Base-by-base conservation (phyloP, 2,888 invertebrate species). In the Iselma pallidipennis region DNA sequence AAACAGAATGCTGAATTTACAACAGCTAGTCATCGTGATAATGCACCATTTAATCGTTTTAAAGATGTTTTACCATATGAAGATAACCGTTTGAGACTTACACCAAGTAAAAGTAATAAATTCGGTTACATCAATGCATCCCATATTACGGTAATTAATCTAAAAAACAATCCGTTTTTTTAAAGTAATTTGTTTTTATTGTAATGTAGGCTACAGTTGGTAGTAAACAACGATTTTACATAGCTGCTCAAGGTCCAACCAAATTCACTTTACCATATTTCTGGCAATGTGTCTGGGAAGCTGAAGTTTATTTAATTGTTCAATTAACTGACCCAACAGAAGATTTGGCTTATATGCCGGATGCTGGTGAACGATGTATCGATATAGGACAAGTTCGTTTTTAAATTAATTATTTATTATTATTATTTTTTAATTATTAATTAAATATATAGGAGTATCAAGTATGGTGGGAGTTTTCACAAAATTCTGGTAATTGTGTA, bases 81-180 rank as follows among this genome's bases (percentile, higher is more conserved):
- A 75, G 94, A 94, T 76, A 96, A 94, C 79, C 82, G 96, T 54
- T 91, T 96, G 31, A 85, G 91, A 63, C 82, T 96, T 21, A 89
- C 89, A n/a, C 92, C 95, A 5, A 87, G 90, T 9, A 89, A 91
- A 74, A 87, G 88, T 71, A 96, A 97, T 82, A 89, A 91, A 56
- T 87, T 88, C 75, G 96, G 96, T 12, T 97, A 96, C 75, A 92
- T 96, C 69, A 96, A 96, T 83, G 96, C 96, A 1, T 95, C 95
- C 2, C 92, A 95, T 76, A 88, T 96, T 65, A 92, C 92, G 73
- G 95, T 94, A 79, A 78, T 77, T 12, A 12, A 29, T 53, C 7
- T 55, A 42, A 23, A 14, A 42, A 31, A n/a, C 10, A 28, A 45
- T 48, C 42, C 14, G 14, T 54, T 31, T 12, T 37, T 26, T 16